A percentile compares a stretch with the other conserved stretches of the same genome.
phyloP scores from a whole-genome alignment of 1,140 invertebrate genomes.

The Mactra quadrangularis region DNA sequence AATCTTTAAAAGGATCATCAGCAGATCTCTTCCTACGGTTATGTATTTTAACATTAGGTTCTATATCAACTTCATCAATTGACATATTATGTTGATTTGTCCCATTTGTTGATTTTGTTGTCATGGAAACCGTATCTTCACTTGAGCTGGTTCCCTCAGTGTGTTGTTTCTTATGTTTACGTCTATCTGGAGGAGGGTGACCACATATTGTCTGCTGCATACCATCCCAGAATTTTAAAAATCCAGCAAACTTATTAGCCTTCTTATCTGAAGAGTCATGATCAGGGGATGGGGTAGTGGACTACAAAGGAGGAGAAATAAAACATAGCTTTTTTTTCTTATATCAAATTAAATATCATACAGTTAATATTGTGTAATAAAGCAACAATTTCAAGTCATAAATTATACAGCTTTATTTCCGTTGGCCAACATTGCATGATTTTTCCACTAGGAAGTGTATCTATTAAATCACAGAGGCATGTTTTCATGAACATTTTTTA shows the following conservation, averaged over 20 bases:
- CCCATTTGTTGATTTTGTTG: constrained; percentile 29
- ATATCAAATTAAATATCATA: too few species aligned
- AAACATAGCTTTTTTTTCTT: too few species aligned
- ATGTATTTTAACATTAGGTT: constrained; percentile 37
- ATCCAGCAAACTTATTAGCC: constrained; percentile 72
- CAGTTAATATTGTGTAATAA: too few species aligned
- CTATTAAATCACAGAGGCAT: too few species aligned
- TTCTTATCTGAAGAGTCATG: constrained; percentile 56
- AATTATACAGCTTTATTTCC: too few species aligned
- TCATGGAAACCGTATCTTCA: constrained; percentile 2
- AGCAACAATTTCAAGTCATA: too few species aligned
- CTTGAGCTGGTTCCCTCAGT: neutral
- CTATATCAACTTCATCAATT: neutral
- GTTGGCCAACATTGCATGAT: too few species aligned
- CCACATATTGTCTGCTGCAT: constrained; percentile 85
- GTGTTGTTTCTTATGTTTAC: neutral
- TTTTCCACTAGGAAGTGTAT: too few species aligned
- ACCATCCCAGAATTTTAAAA: constrained; percentile 84
- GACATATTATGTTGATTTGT: constrained; percentile 1
- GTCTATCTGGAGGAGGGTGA: constrained; percentile 60
- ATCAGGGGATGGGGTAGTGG: neutral
- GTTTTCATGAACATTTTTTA: too few species aligned
- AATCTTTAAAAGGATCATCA: constrained; percentile 48
- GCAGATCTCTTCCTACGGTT: constrained; percentile 14
- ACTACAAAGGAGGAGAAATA: constrained; percentile 17